A percentile compares a stretch with the other conserved stretches of the same genome.
phyloP scores from a whole-genome alignment of 1,140 invertebrate genomes.

The Stegodyphus dumicola region DNA sequence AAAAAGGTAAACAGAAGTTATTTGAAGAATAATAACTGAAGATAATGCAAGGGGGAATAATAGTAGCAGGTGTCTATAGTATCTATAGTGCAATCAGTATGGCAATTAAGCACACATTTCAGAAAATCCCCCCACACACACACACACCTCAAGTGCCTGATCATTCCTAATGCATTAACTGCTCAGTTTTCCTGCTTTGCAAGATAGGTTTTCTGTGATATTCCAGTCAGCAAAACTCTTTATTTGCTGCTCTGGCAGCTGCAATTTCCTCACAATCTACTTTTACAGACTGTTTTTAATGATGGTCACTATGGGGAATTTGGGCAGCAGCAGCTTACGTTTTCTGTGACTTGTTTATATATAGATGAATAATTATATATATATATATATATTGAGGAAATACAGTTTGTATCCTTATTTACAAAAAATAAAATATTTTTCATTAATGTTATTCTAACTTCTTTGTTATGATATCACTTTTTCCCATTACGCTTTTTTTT shows the following conservation, averaged over 20 bases:
- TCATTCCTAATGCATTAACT: neutral
- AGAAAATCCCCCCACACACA: no score
- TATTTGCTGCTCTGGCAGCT: neutral
- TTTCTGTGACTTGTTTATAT: conserved; percentile 9
- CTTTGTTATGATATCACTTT: neutral
- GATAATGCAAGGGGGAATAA: no score
- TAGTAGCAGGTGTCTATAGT: no score
- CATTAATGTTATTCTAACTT: neutral
- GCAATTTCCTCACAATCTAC: neutral
- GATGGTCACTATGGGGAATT: no score
- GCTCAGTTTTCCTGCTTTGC: neutral
- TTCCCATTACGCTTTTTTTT: no score
- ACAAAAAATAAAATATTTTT: conserved; percentile 37
- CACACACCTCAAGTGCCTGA: no score
- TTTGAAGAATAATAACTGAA: no score
- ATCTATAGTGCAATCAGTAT: no score
- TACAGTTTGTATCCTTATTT: conserved; percentile 49
- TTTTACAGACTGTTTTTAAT: conserved; percentile 5
- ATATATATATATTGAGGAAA: neutral
- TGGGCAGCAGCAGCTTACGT: no score
- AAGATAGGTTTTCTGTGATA: conserved; percentile 33
- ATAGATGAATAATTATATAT: neutral
- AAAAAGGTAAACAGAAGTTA: no score
- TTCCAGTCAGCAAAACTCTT: conserved; percentile 5
- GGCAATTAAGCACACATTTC: no score